Evolutionary conservation across 2,113 vertebrate species (phyloP).

Genomic region (Cercopithecus mona): DNA sequence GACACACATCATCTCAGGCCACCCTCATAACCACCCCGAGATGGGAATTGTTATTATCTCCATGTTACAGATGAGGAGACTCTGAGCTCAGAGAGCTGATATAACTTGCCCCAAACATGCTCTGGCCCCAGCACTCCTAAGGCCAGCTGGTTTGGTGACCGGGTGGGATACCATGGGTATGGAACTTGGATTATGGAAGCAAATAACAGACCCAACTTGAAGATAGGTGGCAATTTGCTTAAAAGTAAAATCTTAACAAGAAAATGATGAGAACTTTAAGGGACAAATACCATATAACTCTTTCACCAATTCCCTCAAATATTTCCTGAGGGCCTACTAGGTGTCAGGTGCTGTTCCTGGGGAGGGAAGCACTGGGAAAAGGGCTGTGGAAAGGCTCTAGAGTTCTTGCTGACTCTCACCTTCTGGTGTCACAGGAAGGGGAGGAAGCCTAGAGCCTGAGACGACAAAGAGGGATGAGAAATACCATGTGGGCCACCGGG

Average conservation of each 20-base stretch:
- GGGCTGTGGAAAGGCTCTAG: background rate
- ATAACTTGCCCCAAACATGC: background rate
- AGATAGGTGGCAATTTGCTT: background rate
- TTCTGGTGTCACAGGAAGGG: background rate
- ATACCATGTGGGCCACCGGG: background rate
- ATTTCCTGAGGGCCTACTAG: background rate
- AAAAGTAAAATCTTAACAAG: background rate
- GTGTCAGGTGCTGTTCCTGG: background rate
- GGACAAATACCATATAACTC: background rate
- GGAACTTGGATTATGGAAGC: background rate
- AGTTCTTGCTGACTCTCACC: background rate
- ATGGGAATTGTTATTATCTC: background rate
- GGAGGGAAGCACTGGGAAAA: background rate
- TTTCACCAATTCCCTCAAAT: background rate
- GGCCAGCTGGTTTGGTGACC: background rate
- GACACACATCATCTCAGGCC: background rate
- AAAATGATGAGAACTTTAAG: background rate
- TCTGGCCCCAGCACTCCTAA: background rate
- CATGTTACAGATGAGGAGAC: background rate
- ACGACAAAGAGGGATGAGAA: background rate
- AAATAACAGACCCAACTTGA: background rate
- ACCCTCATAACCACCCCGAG: background rate
- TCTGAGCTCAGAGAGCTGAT: background rate
- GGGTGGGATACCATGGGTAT: background rate
- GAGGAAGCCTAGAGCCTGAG: background rate